These are phyloP conservation scores for Hyperopisus bebe DNA, from an alignment of 2,113 vertebrate genomes.

Conservation along the genomic window DNA sequence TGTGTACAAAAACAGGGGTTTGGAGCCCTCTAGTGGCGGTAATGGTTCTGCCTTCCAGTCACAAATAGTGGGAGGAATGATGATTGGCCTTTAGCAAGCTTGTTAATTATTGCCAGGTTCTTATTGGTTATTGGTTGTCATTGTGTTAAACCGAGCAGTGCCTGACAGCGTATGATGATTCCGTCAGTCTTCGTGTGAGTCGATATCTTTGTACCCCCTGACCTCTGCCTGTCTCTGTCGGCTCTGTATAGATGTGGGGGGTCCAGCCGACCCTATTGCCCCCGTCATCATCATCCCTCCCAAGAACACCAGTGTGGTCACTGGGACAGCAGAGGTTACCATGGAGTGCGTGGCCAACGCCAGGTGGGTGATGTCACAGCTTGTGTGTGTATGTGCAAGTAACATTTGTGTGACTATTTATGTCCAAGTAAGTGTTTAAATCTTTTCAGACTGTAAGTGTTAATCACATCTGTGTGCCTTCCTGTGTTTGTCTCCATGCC, in stretches of 20 bases:
- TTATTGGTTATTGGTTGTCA: not conserved
- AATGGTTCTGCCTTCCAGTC: not conserved
- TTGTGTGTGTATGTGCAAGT: not conserved
- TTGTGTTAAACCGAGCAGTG: not conserved
- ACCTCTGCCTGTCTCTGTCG: constrained; percentile 15
- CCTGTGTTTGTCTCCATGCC: not conserved
- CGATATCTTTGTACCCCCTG: not conserved
- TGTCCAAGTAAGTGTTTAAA: not conserved
- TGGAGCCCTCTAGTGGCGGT: constrained; percentile 2
- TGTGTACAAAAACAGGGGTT: not conserved
- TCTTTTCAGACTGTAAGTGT: not conserved
- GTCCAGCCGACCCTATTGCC: constrained; percentile 88
- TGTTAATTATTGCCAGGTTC: not conserved
- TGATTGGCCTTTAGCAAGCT: not conserved
- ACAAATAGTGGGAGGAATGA: not conserved
- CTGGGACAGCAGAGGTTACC: constrained; percentile 82
- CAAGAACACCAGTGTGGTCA: constrained; percentile 90
- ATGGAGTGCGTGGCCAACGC: constrained; percentile 96
- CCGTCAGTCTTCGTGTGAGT: not conserved
- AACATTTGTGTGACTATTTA: not conserved
- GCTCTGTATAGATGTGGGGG: constrained; percentile 71
- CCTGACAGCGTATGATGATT: not conserved
- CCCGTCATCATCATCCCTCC: constrained; percentile 87
- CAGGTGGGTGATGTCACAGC: constrained; percentile 56
- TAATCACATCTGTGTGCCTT: not conserved